These are phyloP conservation scores for Drosophila helvetica DNA, from an alignment of 2,888 invertebrate genomes.

Conservation along the genomic window DNA sequence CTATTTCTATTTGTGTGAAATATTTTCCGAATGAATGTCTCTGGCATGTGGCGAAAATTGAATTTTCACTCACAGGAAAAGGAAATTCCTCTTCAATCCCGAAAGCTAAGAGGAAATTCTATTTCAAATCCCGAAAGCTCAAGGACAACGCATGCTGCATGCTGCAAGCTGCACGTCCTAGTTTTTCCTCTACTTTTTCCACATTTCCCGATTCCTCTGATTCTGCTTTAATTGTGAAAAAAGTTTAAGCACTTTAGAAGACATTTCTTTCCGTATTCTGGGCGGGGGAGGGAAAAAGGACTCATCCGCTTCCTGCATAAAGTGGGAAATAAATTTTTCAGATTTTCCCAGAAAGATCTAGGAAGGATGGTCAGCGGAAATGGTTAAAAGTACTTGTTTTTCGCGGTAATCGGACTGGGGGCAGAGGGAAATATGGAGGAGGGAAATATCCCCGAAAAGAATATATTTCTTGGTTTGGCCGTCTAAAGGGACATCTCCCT, in stretches of 20 bases:
- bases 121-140: slow-evolving; percentile 27
- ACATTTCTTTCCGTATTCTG: slow-evolving; percentile 7
- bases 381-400: slow-evolving; percentile 13
- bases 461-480: too few species aligned
- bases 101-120: slow-evolving; percentile 17
- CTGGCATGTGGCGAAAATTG: slow-evolving; percentile 45
- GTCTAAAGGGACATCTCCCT: too few species aligned
- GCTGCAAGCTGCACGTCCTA: slow-evolving; percentile 30
- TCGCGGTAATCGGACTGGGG: neutral
- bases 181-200: neutral
- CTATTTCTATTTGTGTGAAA: slow-evolving; percentile 13
- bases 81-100: slow-evolving; percentile 29
- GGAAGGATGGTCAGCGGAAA: slow-evolving; percentile 20
- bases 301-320: slow-evolving; percentile 38
- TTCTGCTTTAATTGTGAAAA: slow-evolving; percentile 48
- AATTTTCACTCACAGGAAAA: slow-evolving; percentile 38
- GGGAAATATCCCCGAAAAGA: neutral
- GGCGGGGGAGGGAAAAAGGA: neutral
- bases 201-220: neutral
- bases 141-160: slow-evolving; percentile 33
- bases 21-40: neutral
- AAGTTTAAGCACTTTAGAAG: slow-evolving; percentile 59
- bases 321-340: slow-evolving; percentile 65
- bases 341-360: slow-evolving; percentile 36
- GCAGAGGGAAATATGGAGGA: neutral